These are phyloP conservation scores for Thripadectes ignobilis DNA, from an alignment of 2,797 vertebrate species.

Conservation along the genomic window DNA sequence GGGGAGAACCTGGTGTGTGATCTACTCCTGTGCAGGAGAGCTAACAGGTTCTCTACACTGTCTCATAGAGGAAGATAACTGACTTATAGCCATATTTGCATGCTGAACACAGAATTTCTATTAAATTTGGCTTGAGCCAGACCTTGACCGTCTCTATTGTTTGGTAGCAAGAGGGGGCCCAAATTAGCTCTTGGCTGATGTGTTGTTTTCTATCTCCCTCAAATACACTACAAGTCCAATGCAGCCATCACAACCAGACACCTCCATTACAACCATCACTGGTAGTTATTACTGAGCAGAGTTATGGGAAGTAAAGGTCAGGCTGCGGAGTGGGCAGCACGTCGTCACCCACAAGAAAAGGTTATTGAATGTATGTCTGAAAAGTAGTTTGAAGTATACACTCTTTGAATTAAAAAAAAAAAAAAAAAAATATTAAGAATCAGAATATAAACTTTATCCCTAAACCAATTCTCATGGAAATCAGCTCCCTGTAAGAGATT, in stretches of 20 bases:
- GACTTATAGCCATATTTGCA: not conserved
- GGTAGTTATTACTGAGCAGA: not conserved
- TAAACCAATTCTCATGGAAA: not conserved
- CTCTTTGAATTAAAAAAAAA: not conserved
- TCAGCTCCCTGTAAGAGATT: not conserved
- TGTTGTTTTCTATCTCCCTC: not conserved
- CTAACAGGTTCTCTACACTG: not conserved
- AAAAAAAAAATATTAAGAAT: not conserved
- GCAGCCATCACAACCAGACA: not conserved
- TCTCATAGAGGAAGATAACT: not conserved
- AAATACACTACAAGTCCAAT: not conserved
- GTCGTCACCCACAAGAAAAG: accelerated
- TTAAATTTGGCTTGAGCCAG: not conserved
- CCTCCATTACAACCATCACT: not conserved
- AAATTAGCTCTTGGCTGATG: not conserved
- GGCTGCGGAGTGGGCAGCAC: accelerated
- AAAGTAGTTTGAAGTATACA: not conserved
- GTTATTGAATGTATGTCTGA: not conserved
- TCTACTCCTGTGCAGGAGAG: not conserved
- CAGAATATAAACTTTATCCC: not conserved
- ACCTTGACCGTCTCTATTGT: not conserved
- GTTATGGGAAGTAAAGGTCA: not conserved
- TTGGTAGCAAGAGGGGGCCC: not conserved
- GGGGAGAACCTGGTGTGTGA: not conserved
- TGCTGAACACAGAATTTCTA: not conserved